These are phyloP conservation scores for Cylindroiulus punctatus DNA, from an alignment of 2,888 invertebrate genomes.

Conservation along the genomic window DNA sequence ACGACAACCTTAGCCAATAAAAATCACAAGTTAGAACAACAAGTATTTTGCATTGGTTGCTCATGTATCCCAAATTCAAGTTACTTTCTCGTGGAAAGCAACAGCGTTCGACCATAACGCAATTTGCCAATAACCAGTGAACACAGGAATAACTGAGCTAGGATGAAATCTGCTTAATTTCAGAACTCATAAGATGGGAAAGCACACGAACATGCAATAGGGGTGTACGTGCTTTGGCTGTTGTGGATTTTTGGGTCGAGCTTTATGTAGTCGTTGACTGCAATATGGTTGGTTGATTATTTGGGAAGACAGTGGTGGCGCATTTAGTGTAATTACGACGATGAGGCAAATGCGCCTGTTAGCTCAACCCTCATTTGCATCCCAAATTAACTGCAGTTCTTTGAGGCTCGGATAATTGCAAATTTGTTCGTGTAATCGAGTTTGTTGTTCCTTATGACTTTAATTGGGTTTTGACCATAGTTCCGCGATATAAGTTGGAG, in stretches of 20 bases:
- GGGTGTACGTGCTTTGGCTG: conserved; percentile 2
- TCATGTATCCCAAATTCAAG: too few relatives aligned
- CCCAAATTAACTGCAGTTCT: conserved; percentile 53
- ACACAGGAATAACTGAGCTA: background rate
- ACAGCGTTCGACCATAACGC: background rate
- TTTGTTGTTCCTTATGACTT: conserved; percentile 53
- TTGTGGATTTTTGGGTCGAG: background rate
- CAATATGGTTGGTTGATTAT: conserved; percentile 37
- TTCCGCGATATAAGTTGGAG: background rate
- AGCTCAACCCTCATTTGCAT: conserved; percentile 52
- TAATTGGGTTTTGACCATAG: conserved; percentile 43
- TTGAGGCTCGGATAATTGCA: conserved; percentile 53
- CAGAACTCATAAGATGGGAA: background rate
- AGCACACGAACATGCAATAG: background rate
- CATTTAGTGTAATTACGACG: conserved; percentile 28
- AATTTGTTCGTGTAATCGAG: conserved; percentile 53
- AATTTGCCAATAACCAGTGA: background rate
- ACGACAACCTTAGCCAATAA: too few relatives aligned
- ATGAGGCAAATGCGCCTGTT: conserved; percentile 7
- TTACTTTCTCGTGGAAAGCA: background rate
- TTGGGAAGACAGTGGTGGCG: background rate
- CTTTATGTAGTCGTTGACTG: conserved; percentile 15
- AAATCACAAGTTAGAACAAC: too few relatives aligned
- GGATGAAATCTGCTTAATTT: background rate
- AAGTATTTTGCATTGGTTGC: too few relatives aligned